Conservation (phyloP, 35 echinoderm and acorn worm species). For the Strongylocentrotus purpuratus region DNA sequence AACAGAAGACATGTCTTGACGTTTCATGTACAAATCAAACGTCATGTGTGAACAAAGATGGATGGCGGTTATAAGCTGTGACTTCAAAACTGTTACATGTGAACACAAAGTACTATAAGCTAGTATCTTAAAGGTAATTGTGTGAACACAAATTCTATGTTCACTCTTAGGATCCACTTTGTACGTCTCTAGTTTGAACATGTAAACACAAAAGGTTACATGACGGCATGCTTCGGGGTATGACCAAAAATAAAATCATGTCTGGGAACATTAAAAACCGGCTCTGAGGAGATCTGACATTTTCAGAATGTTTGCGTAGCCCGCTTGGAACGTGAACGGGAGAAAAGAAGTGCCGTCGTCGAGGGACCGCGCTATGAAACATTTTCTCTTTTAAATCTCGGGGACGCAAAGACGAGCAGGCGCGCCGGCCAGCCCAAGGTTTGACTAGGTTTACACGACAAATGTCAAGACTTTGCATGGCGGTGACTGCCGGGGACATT, state of each 20-base stretch:
- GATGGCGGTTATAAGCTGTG: too few species aligned
- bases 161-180: not conserved
- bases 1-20: too few species aligned
- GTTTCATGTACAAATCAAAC: too few species aligned
- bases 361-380: not conserved
- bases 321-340: not conserved
- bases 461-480: not conserved
- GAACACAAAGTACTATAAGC: too few species aligned
- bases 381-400: not conserved
- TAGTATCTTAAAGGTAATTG: too few species aligned
- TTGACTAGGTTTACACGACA: not conserved
- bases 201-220: not conserved
- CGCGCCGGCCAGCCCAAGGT: not conserved
- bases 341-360: not conserved
- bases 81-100: too few species aligned
- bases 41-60: too few species aligned
- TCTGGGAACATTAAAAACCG: not conserved
- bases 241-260: not conserved
- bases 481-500: not conserved
- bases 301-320: conserved; percentile 1
- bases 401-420: not conserved
- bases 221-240: not conserved
- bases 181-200: not conserved
- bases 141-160: too few species aligned
- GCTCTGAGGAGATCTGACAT: not conserved